Evolutionary conservation across 1,140 invertebrate species (phyloP), one percentile per base, ranked within the genome.

Genomic region (Listronotus bonariensis): DNA sequence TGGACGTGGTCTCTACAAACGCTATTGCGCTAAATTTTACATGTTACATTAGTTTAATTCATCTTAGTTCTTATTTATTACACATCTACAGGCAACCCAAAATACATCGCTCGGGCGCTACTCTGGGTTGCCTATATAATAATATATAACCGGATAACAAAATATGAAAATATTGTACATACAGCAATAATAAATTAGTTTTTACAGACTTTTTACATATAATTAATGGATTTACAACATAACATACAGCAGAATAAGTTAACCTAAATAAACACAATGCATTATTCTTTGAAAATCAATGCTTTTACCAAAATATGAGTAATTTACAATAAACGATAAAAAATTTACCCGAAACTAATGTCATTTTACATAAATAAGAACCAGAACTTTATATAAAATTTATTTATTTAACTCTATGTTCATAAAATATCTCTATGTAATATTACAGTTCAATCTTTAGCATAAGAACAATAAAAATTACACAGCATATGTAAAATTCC

Each of bases 341-440:
- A 41, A 41, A 2, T 12, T 14, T 41, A 41, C 40, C 11, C 11
- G 7, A 41, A 11, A 15, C 3, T 46, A 15, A 15, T 36, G 34
- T 12, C 3, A 36, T 36, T 36, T 38, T 55, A 42, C 53, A 55
- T 55, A 55, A 55, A 55, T 55, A 55, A 41, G 53, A 55, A 55
- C 53, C 34, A 55, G 38, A 41, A 15, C 15, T 38, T 41, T 55
- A 26, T 40, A 53, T 59, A 59, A 59, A 59, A 45, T 62, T 61
- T 15, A 58, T 41, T 54, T 52, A 46, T 53, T 43, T 45, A 53
- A 52, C 38, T 62, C 48, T 62, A 53, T 61, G 20, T 62, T 52
- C 48, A 52, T 62, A 62, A 62, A 62, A 62, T 62, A 62, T 62
- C 51, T 62, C 59, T 62, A 62, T 62, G 46, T 45, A 41, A 53